A percentile compares a stretch with the other conserved stretches of the same genome.
Conservation (phyloP, 2,113 vertebrate species). For the Leucopsar rothschildi region DNA sequence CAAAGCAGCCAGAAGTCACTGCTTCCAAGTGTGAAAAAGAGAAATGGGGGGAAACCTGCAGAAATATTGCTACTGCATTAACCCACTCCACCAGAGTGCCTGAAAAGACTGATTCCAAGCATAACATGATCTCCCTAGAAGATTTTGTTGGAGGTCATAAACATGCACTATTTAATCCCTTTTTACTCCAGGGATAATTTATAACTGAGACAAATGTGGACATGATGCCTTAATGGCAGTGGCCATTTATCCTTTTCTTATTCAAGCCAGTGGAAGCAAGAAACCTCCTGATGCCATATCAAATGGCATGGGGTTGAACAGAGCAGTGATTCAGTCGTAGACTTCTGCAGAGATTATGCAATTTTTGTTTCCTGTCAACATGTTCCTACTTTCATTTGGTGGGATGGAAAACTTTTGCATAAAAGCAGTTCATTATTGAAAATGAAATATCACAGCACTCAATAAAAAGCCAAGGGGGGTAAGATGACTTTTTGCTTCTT, state of each 20-base stretch:
- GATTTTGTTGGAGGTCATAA: background rate
- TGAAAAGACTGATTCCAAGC: background rate
- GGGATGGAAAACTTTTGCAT: background rate
- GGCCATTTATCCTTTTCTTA: background rate
- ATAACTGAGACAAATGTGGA: background rate
- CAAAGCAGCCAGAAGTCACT: slow-evolving; percentile 4
- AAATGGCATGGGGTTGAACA: background rate
- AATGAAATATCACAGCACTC: background rate
- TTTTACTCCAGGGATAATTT: background rate
- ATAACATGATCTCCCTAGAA: background rate
- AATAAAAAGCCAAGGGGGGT: background rate
- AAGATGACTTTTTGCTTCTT: background rate
- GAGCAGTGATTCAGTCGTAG: background rate
- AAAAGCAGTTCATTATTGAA: background rate
- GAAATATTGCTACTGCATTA: background rate
- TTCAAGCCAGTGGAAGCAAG: background rate
- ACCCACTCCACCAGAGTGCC: background rate
- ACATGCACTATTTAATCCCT: background rate
- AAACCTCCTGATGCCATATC: background rate
- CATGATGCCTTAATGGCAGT: background rate
- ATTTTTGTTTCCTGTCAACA: background rate
- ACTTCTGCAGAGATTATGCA: background rate
- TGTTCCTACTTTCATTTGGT: background rate
- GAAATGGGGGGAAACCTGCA: background rate
- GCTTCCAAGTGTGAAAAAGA: background rate